Base-by-base conservation (phyloP, 2,113 vertebrate genomes). In the Pteronura brasiliensis region DNA sequence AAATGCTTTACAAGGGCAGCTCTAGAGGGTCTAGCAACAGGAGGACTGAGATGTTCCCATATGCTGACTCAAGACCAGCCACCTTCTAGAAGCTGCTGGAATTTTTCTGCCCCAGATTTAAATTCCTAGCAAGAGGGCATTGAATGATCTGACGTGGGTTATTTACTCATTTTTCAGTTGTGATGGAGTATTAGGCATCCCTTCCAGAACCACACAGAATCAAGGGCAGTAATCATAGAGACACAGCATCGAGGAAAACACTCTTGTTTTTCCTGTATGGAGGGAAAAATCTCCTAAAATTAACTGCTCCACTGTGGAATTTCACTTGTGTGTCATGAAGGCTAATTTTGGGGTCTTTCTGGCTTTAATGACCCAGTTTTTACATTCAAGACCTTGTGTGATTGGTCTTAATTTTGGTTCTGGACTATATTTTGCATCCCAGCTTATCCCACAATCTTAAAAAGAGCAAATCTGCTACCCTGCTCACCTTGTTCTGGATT, bases 331-430 rank as follows among this genome's bases (percentile, higher is more conserved):
- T 92, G 83, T 89, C 52, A 71, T 13, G 6, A 67, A 84, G 49
- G 8, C 9, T 97, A 93, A 74, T 82, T 88, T 90, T 44, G 61
- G 39, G 69, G 77, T 29, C 36, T 44, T 93, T 85, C 34, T 55
- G 25, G 25, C 15, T 79, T 92, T 80, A 49, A 47, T 44, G 20
- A 55, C 63, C 79, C 80, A 47, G 34, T 69, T 95, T 84, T 85
- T 93, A 81, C 6, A 89, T 17, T 55, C 27, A 81, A 52, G 34
- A 52, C 27, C 18, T 82, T 89, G 18, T 59, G 12, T 77, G 34
- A 90, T 49, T 87, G 36, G 55, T 96, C 59, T 96, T 82, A 59
- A 94, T 88, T 93, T 96, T 27, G 12, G 49, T 92, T 96, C 61
- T 74, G 42, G 39, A 49, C 69, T 88, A 42, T 44, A 13, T 29